Base-by-base conservation (phyloP, 2,113 vertebrate species). In the Pogona vitticeps region DNA sequence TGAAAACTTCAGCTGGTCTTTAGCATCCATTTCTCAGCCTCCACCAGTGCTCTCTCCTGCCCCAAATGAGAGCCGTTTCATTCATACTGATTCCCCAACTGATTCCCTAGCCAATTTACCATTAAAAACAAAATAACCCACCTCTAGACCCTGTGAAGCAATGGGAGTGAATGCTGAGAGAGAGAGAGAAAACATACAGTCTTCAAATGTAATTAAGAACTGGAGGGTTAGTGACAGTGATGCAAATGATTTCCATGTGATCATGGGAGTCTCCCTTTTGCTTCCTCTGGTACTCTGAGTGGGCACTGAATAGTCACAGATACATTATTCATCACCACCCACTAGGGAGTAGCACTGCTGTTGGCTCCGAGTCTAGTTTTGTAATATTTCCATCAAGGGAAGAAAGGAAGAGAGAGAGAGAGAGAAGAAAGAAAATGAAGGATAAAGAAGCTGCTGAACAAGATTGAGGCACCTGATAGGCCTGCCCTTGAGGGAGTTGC, bases 281-380 rank as follows among this genome's bases (percentile, higher is more conserved):
- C 87, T 92, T 91, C 90, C 88, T 77, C 76, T 78, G 87, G 86
- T 3, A 0, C 76, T 10, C 33, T 15, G 89, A 42, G 65, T 87
- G 82, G 63, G 89, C 82, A 63, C 17, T 83, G 93, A 82, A 86
- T 84, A 91, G 91, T 80, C 5, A 3, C 28, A 82, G 86, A 85
- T 65, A 0, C 84, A 14, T 7, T 83, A 92, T 80, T 88, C 83
- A 70, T 46, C 68, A 76, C 86, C 90, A 71, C 88, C 88, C 88
- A 58, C 59, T 14, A 33, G 90, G 92, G 91, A 88, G 83, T n/a
- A 83, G 56, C 77, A 84, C 80, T 77, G 90, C 1, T 70, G 72
- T 0, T n/a, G n/a, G 20, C 87, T 8, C 1, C 0, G 58, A 78
- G 33, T 84, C 17, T 73, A 36, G 84, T 80, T 67, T 86, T n/a